Evolutionary conservation across 2,113 vertebrate genomes (phyloP).

Genomic region (Struthio camelus): DNA sequence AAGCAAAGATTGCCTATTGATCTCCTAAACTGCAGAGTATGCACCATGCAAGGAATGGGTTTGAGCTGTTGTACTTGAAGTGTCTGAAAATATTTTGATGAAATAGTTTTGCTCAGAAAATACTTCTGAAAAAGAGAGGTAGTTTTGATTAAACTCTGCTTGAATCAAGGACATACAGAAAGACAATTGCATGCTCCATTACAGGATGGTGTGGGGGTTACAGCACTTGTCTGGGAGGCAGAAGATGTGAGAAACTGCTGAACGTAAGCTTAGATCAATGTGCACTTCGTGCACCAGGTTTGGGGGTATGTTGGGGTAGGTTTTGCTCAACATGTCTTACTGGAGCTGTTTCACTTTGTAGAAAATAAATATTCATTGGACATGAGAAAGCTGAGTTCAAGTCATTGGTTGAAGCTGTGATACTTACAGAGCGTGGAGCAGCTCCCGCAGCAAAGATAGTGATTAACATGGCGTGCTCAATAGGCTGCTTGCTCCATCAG

Average conservation of each 20-base stretch:
- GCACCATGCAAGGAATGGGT: background rate
- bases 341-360: background rate
- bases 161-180: background rate
- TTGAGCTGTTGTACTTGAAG: constrained; percentile 27
- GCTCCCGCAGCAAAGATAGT: background rate
- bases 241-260: background rate
- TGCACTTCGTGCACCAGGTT: background rate
- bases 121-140: background rate
- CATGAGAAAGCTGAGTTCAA: background rate
- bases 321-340: background rate
- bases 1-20: background rate
- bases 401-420: background rate
- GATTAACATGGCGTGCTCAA: background rate
- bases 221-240: background rate
- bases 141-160: constrained; percentile 1
- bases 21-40: background rate
- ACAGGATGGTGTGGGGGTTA: background rate
- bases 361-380: background rate
- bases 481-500: background rate
- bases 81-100: constrained; percentile 20
- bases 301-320: background rate
- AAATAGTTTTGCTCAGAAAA: constrained; percentile 27
- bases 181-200: background rate
- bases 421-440: background rate
- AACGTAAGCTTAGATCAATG: background rate